Evolutionary conservation across 92 coral and sea anemone genomes (phyloP), one percentile per base, ranked within the genome.

Genomic region (Paramuricea clavata): DNA sequence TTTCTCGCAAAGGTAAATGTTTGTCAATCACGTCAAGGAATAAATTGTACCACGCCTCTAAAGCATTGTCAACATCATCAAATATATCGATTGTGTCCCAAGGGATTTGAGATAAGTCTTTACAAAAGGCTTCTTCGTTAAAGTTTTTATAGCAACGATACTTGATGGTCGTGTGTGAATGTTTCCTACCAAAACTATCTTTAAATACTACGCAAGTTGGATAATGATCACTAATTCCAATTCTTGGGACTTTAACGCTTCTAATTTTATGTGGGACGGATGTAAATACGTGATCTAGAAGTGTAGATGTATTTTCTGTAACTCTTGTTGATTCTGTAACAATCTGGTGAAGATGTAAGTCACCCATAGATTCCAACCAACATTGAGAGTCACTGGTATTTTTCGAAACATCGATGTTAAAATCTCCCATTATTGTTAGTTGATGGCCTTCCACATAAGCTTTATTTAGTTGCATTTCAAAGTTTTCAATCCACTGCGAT

Each of bases 151-250:
- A 87, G 36, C 80, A 67, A 0, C 86, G 15, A 32, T 79, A 87
- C 25, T 69, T 49, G n/a, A 87, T 87, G 21, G 32, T 79, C 13
- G 85, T 86, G 78, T 77, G 79, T 21, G 50, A 64, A 28, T 87
- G 72, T 30, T 87, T 87, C n/a, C 30, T 67, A 12, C 90, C 90
- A 77, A 60, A 86, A 9, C 25, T 23, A 39, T 80, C 50, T 39
- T 87, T 79, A 19, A 87, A 39, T 6, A 87, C 86, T 1, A 69
- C 44, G 27, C 86, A 87, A 4, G 78, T 78, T 1, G 90, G 90
- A 16, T 23, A 87, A 36, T 87, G 90, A 26, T 87, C 86, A 68
- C 90, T 87, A 1, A 87, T 65, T 2, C 90, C 85, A 34, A 69
- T 67, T 50, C 64, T 52, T 12, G 86, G 86, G 15, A 87, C 81